Evolutionary conservation across 2,113 vertebrate genomes (phyloP).

Genomic region (Oryzias celebensis): DNA sequence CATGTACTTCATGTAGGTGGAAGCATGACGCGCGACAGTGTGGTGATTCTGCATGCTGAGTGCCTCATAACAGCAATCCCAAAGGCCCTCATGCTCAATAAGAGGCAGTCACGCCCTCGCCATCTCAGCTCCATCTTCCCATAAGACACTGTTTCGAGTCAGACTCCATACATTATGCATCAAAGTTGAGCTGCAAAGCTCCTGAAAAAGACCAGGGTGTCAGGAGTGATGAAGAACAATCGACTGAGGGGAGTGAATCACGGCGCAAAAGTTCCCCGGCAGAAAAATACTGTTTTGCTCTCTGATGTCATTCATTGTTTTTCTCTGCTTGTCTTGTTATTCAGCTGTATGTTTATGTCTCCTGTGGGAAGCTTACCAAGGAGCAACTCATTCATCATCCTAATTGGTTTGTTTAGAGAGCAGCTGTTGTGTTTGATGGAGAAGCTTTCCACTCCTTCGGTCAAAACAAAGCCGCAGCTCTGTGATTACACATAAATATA

Average conservation of each 20-base stretch:
- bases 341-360: constrained; percentile 62
- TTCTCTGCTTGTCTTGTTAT: constrained; percentile 71
- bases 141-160: constrained; percentile 58
- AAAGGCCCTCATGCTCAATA: constrained; percentile 63
- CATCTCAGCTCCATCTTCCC: constrained; percentile 56
- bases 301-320: constrained; percentile 58
- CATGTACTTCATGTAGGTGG: constrained; percentile 50
- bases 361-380: constrained; percentile 58
- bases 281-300: constrained; percentile 59
- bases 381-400: constrained; percentile 70
- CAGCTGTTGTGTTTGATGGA: constrained; percentile 62
- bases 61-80: constrained; percentile 45
- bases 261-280: constrained; percentile 55
- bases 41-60: constrained; percentile 41
- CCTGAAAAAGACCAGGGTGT: constrained; percentile 72
- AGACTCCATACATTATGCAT: constrained; percentile 73
- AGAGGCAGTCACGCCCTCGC: constrained; percentile 65
- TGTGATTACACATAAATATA: constrained; percentile 56
- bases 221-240: constrained; percentile 73
- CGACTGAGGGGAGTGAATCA: constrained; percentile 46
- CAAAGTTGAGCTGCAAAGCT: constrained; percentile 61
- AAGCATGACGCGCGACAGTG: constrained; percentile 22
- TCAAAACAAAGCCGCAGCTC: constrained; percentile 58
- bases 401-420: constrained; percentile 77
- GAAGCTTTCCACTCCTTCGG: constrained; percentile 58